Evolutionary conservation across 2,113 vertebrate species (phyloP).

Genomic region (Eurypyga helias): DNA sequence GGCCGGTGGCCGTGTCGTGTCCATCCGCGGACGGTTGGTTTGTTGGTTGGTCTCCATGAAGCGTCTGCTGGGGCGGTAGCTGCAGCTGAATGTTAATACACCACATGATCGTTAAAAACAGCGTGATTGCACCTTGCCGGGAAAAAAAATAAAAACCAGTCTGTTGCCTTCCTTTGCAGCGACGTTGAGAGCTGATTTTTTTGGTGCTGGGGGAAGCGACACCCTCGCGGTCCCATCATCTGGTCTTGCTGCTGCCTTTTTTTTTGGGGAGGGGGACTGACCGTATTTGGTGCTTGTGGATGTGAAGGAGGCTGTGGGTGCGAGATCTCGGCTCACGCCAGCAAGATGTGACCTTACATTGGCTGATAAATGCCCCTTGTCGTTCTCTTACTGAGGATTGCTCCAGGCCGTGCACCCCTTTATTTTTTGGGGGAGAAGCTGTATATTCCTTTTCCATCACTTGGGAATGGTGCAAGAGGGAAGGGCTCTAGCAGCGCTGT

Average conservation of each 20-base stretch:
- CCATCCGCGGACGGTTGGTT: neutral
- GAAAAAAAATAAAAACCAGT: neutral
- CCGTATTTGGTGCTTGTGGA: neutral
- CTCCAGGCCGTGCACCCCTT: fast-evolving
- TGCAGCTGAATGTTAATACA: neutral
- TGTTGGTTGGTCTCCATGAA: neutral
- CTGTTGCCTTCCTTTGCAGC: neutral
- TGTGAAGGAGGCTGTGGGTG: fast-evolving
- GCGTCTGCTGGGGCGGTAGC: neutral
- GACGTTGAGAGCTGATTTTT: neutral
- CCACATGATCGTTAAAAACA: neutral
- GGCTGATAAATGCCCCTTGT: neutral
- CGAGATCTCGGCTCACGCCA: neutral
- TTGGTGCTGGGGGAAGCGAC: neutral
- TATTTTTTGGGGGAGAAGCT: neutral
- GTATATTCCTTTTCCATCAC: fast-evolving
- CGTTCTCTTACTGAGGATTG: fast-evolving
- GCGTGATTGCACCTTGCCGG: neutral
- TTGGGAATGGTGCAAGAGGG: neutral
- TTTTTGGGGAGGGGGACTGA: neutral
- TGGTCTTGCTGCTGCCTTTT: neutral
- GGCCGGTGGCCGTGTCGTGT: neutral
- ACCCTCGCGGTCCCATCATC: neutral
- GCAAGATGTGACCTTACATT: neutral
- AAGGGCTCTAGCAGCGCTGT: fast-evolving